Conservation (phyloP, 2,797 vertebrate species). For the Anguilla obscura region DNA sequence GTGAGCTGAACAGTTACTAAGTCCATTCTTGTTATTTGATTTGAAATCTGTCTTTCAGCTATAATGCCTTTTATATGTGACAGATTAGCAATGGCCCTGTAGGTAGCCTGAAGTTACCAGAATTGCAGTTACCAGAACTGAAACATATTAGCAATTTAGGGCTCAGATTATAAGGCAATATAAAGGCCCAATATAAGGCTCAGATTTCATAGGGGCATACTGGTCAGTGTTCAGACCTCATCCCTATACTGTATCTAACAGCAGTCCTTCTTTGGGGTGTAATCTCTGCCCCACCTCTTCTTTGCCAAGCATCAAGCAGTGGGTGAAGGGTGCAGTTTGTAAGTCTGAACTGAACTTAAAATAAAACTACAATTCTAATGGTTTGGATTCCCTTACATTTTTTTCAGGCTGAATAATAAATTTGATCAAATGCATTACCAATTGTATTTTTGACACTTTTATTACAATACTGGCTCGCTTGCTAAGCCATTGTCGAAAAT, state of each 20-base stretch:
- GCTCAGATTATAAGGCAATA: background rate
- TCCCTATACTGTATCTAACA: background rate
- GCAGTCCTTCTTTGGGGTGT: background rate
- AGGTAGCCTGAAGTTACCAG: background rate
- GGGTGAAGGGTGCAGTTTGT: background rate
- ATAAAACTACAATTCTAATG: background rate
- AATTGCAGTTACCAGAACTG: background rate
- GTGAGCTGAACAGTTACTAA: background rate
- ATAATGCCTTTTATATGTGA: background rate
- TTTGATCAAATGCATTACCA: background rate
- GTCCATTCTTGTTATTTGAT: background rate
- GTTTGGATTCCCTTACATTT: background rate
- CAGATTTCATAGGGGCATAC: too few species aligned
- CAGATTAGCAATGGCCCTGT: background rate
- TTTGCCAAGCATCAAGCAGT: background rate
- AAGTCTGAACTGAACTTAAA: background rate
- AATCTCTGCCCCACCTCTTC: background rate
- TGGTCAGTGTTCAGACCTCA: background rate
- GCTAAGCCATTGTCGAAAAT: background rate
- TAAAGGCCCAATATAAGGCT: too few species aligned
- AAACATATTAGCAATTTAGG: background rate
- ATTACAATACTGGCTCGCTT: background rate
- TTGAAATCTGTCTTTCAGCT: background rate
- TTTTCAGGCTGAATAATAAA: background rate
- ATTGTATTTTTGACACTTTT: background rate